A percentile compares a stretch with the other conserved stretches of the same genome.
phyloP scores from a whole-genome alignment of 2,113 vertebrate genomes.

The Chauna torquata region DNA sequence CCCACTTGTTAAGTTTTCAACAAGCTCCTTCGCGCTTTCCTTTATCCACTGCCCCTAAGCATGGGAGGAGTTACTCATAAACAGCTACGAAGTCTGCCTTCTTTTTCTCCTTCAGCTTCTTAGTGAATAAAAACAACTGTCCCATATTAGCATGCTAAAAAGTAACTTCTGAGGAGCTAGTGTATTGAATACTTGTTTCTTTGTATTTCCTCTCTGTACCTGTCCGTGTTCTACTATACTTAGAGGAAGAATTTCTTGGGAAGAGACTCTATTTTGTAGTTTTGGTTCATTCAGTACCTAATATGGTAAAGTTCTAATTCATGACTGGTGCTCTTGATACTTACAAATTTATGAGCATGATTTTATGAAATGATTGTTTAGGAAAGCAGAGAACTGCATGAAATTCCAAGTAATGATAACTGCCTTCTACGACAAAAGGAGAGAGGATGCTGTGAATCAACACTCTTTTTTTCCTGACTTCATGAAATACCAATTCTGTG shows the following conservation, averaged over 20 bases:
- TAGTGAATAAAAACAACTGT: neutral
- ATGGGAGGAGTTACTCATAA: conserved; percentile 27
- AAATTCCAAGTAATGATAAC: neutral
- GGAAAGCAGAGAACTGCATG: neutral
- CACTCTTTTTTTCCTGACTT: neutral
- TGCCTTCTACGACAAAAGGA: neutral
- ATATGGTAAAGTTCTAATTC: neutral
- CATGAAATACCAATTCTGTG: neutral
- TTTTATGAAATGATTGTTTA: neutral
- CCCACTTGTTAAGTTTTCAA: neutral
- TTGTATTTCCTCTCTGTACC: neutral
- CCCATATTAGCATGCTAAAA: neutral
- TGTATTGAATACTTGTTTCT: neutral
- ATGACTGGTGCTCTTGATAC: neutral
- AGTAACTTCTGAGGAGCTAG: neutral
- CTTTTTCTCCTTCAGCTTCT: conserved; percentile 1
- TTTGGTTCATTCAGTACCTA: neutral
- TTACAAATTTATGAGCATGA: neutral
- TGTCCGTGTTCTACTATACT: neutral
- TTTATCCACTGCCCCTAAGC: conserved; percentile 33
- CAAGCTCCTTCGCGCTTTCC: conserved; percentile 43
- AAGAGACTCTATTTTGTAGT: neutral
- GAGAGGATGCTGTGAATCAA: neutral
- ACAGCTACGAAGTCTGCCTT: neutral
- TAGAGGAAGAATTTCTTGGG: neutral